Percentiles rank a stretch among this genome's conserved stretches.
These are phyloP conservation scores for Apodemia mormo DNA, from an alignment of 2,888 invertebrate species.

Conservation along the genomic window DNA sequence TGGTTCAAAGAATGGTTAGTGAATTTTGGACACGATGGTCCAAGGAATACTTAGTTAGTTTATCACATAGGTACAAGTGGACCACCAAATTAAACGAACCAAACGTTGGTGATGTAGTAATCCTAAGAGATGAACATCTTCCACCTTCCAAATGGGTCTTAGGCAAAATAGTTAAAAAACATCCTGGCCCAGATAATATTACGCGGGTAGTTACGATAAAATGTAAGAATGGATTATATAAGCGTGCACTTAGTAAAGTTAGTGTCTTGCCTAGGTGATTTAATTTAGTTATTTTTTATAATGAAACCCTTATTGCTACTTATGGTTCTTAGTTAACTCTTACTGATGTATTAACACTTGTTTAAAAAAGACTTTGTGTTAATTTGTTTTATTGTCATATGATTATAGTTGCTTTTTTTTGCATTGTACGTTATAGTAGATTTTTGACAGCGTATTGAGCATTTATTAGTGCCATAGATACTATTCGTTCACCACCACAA, in stretches of 20 bases:
- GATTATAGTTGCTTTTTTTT: too few relatives aligned
- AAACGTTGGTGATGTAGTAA: slow-evolving; percentile 31
- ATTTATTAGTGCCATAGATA: too few relatives aligned
- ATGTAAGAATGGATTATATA: not conserved
- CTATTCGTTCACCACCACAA: too few relatives aligned
- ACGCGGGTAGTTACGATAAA: slow-evolving; percentile 15
- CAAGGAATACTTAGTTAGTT: slow-evolving; percentile 25
- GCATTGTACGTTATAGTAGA: too few relatives aligned
- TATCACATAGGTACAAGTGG: slow-evolving; percentile 34
- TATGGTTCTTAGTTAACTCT: too few relatives aligned
- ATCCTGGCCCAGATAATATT: slow-evolving; percentile 22
- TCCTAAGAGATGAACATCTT: slow-evolving; percentile 33
- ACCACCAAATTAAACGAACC: slow-evolving; percentile 22
- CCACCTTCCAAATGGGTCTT: slow-evolving; percentile 35
- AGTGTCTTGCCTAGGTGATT: slow-evolving; percentile 20
- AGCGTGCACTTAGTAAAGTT: slow-evolving; percentile 5
- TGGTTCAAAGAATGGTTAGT: slow-evolving; percentile 27
- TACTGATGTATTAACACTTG: too few relatives aligned
- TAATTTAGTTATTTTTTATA: too few relatives aligned
- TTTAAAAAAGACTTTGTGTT: too few relatives aligned
- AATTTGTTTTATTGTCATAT: too few relatives aligned
- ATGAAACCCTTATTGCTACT: too few relatives aligned
- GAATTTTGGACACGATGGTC: slow-evolving; percentile 33
- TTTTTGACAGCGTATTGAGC: too few relatives aligned
- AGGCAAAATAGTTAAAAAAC: slow-evolving; percentile 29